Conservation (phyloP, 2,888 invertebrate genomes). For the Noctua comes region DNA sequence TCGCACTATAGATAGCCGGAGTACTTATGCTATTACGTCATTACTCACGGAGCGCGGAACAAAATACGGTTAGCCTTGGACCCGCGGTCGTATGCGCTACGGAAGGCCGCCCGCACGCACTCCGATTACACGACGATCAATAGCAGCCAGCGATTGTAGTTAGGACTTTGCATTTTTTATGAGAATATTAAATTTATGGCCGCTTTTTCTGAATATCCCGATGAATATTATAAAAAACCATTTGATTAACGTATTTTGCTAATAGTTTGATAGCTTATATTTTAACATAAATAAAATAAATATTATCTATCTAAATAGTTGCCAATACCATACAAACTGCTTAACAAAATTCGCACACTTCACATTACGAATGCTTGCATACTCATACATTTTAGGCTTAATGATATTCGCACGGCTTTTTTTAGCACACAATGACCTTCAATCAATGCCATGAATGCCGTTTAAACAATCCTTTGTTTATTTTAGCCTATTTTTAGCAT, state of each 20-base stretch:
- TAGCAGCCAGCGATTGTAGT: slow-evolving; percentile 40
- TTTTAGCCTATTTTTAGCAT: slow-evolving; percentile 17
- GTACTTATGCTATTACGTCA: slow-evolving; percentile 85
- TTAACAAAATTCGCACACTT: slow-evolving; percentile 17
- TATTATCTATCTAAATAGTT: slow-evolving; percentile 26
- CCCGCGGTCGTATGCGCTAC: slow-evolving; percentile 79
- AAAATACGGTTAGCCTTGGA: slow-evolving; percentile 88
- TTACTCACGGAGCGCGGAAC: slow-evolving; percentile 86
- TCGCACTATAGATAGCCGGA: slow-evolving; percentile 77
- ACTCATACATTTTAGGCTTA: slow-evolving; percentile 44
- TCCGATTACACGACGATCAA: slow-evolving; percentile 65
- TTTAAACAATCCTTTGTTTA: slow-evolving; percentile 25
- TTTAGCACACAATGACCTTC: slow-evolving; percentile 45
- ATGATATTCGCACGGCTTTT: slow-evolving; percentile 29
- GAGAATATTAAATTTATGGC: slow-evolving; percentile 16
- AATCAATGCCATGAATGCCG: slow-evolving; percentile 13
- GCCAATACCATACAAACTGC: slow-evolving; percentile 9
- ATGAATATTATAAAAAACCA: background rate
- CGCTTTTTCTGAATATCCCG: background rate
- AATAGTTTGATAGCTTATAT: background rate
- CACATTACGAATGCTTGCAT: slow-evolving; percentile 40
- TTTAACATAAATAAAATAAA: slow-evolving; percentile 1
- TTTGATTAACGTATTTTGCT: background rate
- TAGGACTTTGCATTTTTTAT: slow-evolving; percentile 43
- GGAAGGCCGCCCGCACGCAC: slow-evolving; percentile 72